Percentiles rank a stretch among this genome's conserved stretches.
Conservation (phyloP, 2,797 vertebrate species). For the Salarias fasciatus region DNA sequence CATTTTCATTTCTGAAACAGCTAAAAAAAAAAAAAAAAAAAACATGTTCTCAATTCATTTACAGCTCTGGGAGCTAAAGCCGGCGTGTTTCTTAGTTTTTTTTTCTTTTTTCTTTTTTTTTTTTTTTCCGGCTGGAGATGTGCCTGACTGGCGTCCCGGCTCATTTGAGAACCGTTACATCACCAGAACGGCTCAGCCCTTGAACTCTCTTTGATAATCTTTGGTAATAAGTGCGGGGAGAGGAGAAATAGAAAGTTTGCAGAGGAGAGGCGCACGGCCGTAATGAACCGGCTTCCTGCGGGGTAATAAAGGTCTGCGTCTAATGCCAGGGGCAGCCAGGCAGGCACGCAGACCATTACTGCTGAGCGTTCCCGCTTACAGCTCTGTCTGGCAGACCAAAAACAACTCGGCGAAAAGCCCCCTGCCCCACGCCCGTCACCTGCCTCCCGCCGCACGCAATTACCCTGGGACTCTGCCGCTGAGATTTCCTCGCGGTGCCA, state of each 20-base stretch:
- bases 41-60: slow-evolving; percentile 36
- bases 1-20: slow-evolving; percentile 43
- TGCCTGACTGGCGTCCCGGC: slow-evolving; percentile 47
- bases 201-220: slow-evolving; percentile 71
- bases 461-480: slow-evolving; percentile 45
- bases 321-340: slow-evolving; percentile 77
- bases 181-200: slow-evolving; percentile 52
- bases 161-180: slow-evolving; percentile 68
- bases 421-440: slow-evolving; percentile 8
- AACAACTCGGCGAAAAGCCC: slow-evolving; percentile 49
- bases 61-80: slow-evolving; percentile 21
- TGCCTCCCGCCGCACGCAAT: slow-evolving; percentile 55
- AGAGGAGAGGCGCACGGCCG: slow-evolving; percentile 45
- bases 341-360: slow-evolving; percentile 78
- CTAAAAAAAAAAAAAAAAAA: slow-evolving; percentile 34
- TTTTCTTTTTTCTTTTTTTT: slow-evolving; percentile 7
- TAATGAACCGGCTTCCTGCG: slow-evolving; percentile 76
- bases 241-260: slow-evolving; percentile 68
- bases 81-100: slow-evolving; percentile 21
- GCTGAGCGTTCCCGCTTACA: slow-evolving; percentile 62
- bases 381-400: slow-evolving; percentile 60
- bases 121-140: slow-evolving; percentile 35
- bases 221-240: slow-evolving; percentile 61
- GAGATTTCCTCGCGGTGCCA: slow-evolving; percentile 45
- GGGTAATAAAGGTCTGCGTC: slow-evolving; percentile 75